A percentile compares a stretch with the other conserved stretches of the same genome.
Evolutionary conservation across 2,888 invertebrate species (phyloP).

Genomic region (Drosophila vallismaia): DNA sequence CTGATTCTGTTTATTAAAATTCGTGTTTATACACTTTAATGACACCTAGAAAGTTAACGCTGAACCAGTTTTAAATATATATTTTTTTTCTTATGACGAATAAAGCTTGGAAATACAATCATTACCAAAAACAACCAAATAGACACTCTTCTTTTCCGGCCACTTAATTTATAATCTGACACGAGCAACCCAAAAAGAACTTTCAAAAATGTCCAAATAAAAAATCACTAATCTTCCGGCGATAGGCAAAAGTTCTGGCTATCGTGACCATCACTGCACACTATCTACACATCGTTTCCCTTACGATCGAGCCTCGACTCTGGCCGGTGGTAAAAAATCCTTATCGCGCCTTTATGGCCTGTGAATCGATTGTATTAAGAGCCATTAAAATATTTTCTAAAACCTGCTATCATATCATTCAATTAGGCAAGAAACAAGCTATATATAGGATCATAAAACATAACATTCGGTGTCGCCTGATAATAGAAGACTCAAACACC

Average conservation of each 20-base stretch:
- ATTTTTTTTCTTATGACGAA: too few species aligned
- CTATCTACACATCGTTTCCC: conserved; percentile 22
- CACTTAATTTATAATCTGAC: conserved; percentile 3
- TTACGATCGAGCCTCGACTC: conserved; percentile 33
- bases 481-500: conserved; percentile 53
- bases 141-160: neutral
- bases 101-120: too few species aligned
- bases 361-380: conserved; percentile 76
- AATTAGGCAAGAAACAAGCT: conserved; percentile 74
- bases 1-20: too few species aligned
- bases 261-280: conserved; percentile 20
- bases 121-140: neutral
- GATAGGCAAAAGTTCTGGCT: conserved; percentile 31
- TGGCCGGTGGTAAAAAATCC: conserved; percentile 37
- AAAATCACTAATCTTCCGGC: conserved; percentile 16
- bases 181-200: conserved; percentile 6
- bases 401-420: conserved; percentile 74
- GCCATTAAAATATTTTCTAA: conserved; percentile 76
- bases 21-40: too few species aligned
- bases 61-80: too few species aligned
- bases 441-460: conserved; percentile 75
- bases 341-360: conserved; percentile 62
- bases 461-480: conserved; percentile 60
- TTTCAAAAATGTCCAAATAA: conserved; percentile 13
- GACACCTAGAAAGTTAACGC: too few species aligned